Conservation (phyloP, 2,888 invertebrate genomes). For the Drosophila paramelanica region DNA sequence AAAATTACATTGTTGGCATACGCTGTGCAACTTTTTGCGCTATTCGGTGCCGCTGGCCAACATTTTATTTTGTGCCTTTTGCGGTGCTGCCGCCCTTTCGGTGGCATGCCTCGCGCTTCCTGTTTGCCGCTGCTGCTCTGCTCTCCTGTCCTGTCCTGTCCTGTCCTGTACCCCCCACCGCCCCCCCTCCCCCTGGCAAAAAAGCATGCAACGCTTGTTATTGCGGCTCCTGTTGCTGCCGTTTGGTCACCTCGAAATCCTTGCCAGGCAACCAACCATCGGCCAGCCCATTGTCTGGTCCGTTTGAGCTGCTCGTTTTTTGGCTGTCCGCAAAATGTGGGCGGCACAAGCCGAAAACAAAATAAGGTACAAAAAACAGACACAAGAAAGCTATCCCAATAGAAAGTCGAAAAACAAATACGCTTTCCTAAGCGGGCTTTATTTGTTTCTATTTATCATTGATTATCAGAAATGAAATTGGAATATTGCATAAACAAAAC, state of each 20-base stretch:
- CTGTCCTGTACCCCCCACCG: neutral
- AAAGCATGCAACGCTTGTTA: conserved; percentile 39
- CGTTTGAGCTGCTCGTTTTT: conserved; percentile 41
- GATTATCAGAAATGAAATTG: neutral
- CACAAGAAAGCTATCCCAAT: neutral
- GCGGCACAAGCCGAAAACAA: conserved; percentile 17
- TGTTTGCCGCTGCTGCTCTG: neutral
- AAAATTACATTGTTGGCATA: conserved; percentile 81
- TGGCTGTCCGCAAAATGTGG: conserved; percentile 63
- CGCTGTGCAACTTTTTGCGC: conserved; percentile 62
- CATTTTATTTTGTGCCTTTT: conserved; percentile 45
- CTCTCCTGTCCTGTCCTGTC: conserved; percentile 9
- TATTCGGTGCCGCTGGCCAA: conserved; percentile 39
- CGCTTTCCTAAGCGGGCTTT: conserved; percentile 1
- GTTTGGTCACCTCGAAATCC: conserved; percentile 67
- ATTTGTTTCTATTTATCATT: too few relatives aligned
- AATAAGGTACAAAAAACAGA: conserved; percentile 4
- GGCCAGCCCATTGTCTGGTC: conserved; percentile 62
- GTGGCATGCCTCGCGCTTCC: conserved; percentile 32
- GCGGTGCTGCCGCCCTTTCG: conserved; percentile 32
- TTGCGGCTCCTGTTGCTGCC: conserved; percentile 73
- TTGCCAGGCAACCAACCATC: conserved; percentile 41
- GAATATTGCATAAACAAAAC: neutral
- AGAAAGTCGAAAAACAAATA: conserved; percentile 15
- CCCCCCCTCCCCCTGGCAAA: neutral